Conservation (phyloP, 2,888 invertebrate species). For the Halictus ligatus region DNA sequence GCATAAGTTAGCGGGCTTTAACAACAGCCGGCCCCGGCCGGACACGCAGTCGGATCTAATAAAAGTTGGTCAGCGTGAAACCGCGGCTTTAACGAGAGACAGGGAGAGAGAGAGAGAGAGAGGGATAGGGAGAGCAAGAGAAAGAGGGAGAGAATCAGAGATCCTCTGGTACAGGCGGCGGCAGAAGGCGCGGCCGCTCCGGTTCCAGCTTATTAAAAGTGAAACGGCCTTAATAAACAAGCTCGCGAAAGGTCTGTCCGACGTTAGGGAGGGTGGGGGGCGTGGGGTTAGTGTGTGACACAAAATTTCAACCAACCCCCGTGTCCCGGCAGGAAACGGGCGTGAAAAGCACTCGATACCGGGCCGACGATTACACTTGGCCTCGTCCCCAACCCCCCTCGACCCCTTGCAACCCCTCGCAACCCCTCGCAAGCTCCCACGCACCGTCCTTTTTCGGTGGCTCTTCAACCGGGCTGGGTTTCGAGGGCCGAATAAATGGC, state of each 20-base stretch:
- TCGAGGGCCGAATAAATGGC: constrained; percentile 42
- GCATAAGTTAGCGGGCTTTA: constrained; percentile 72
- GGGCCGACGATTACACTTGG: constrained; percentile 46
- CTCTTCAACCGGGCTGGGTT: constrained; percentile 1
- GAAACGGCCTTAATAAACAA: constrained; percentile 80
- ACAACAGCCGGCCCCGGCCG: constrained; percentile 43
- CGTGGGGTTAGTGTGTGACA: not conserved
- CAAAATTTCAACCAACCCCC: constrained; percentile 16
- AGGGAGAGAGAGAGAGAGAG: not conserved
- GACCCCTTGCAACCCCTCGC: not conserved
- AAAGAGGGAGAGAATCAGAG: not conserved
- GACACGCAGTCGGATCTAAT: constrained; percentile 73
- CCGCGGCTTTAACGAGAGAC: constrained; percentile 71
- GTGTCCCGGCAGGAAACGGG: constrained; percentile 35
- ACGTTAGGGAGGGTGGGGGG: not conserved
- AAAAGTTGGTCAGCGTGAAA: constrained; percentile 82
- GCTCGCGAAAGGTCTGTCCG: constrained; percentile 56
- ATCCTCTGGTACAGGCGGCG: constrained; percentile 45
- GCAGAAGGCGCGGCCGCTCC: constrained; percentile 42
- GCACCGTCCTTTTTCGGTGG: constrained; percentile 21
- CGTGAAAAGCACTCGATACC: constrained; percentile 57
- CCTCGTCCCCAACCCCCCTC: not conserved
- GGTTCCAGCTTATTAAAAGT: constrained; percentile 81
- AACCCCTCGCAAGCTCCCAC: not conserved
- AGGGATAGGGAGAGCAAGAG: not conserved